phyloP scores from a whole-genome alignment of 2,797 vertebrate genomes.

The Halcyon chelicuti region DNA sequence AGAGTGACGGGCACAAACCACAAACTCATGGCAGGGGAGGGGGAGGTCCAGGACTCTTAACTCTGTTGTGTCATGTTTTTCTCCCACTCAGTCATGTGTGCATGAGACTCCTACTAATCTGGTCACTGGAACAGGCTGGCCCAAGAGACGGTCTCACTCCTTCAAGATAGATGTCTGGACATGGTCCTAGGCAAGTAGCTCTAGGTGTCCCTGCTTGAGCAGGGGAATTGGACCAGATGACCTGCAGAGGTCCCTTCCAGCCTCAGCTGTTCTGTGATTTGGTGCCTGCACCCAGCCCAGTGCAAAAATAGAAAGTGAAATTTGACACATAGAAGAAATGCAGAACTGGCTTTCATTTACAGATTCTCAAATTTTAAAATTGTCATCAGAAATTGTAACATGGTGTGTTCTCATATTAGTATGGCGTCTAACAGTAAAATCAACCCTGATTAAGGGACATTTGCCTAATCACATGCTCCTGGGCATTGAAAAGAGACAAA shows the following conservation, averaged over 20 bases:
- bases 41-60: background rate
- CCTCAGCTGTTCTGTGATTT: background rate
- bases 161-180: background rate
- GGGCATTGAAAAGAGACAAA: background rate
- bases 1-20: background rate
- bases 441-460: background rate
- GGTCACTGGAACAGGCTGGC: background rate
- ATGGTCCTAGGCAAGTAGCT: background rate
- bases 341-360: background rate
- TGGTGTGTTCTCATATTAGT: background rate
- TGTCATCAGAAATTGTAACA: background rate
- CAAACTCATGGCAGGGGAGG: background rate
- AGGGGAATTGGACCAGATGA: background rate
- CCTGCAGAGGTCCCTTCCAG: background rate
- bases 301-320: background rate
- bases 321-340: background rate
- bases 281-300: background rate
- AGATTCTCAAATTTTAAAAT: background rate
- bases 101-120: background rate
- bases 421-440: background rate
- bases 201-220: background rate
- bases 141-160: background rate
- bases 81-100: background rate
- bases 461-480: background rate
- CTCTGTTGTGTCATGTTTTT: background rate